phyloP scores from a whole-genome alignment of 2,113 vertebrate species.

The Hiodon tergisus region DNA sequence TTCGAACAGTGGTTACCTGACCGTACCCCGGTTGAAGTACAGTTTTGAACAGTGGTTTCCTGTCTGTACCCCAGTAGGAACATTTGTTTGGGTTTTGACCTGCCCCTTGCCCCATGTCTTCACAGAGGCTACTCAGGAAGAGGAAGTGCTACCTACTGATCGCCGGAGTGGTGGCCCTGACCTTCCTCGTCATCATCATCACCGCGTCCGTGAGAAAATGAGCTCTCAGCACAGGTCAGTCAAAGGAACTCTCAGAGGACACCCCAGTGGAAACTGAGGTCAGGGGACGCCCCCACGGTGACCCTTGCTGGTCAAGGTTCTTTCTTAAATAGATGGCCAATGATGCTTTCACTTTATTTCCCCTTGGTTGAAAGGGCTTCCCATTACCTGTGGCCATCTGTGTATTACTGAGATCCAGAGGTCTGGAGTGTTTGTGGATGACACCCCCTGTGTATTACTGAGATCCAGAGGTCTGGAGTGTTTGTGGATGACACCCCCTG shows the following conservation, averaged over 20 bases:
- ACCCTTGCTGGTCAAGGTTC: neutral
- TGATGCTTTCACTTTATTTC: too few species aligned
- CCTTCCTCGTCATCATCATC: conserved; percentile 62
- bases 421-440: too few species aligned
- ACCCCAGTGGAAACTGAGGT: neutral
- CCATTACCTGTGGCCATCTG: too few species aligned
- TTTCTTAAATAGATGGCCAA: too few species aligned
- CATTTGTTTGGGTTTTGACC: neutral
- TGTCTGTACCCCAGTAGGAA: neutral
- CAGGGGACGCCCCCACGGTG: neutral
- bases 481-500: too few species aligned
- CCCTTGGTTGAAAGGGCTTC: too few species aligned
- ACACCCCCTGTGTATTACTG: too few species aligned
- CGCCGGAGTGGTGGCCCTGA: conserved; percentile 47
- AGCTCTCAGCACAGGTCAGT: conserved; percentile 41
- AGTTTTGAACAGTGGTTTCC: too few species aligned
- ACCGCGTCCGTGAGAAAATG: conserved; percentile 61
- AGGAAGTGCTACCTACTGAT: conserved; percentile 65
- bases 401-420: too few species aligned
- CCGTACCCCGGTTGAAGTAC: neutral
- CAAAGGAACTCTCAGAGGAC: conserved; percentile 25
- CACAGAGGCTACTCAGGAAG: conserved; percentile 62
- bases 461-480: too few species aligned
- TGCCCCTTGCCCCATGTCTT: neutral
- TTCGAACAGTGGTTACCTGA: too few species aligned